These are phyloP conservation scores for Melipona beecheii DNA, from an alignment of 2,888 invertebrate genomes.

Conservation along the genomic window DNA sequence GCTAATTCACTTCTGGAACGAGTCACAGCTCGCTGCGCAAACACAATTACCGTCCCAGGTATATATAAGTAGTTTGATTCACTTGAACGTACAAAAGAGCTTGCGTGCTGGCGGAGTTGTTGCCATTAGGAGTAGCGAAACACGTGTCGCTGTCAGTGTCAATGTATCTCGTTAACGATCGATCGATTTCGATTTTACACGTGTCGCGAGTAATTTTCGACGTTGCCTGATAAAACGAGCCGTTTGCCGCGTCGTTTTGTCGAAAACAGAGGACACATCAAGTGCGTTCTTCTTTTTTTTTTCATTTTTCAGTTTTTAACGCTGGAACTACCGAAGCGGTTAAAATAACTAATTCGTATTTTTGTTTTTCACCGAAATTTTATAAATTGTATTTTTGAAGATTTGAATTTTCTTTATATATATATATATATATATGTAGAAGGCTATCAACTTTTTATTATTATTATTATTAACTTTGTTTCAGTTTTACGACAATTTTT, in stretches of 20 bases:
- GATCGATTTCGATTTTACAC: not conserved
- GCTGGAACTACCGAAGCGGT: too few species aligned
- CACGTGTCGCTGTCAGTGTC: constrained; percentile 8
- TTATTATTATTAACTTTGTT: too few species aligned
- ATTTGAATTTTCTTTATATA: too few species aligned
- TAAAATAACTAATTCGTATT: too few species aligned
- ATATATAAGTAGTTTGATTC: constrained; percentile 24
- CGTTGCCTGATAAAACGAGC: not conserved
- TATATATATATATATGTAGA: too few species aligned
- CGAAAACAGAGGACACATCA: not conserved
- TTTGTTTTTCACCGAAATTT: too few species aligned
- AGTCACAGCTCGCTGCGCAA: constrained; percentile 34
- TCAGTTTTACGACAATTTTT: too few species aligned
- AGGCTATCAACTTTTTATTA: too few species aligned
- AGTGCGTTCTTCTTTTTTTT: too few species aligned
- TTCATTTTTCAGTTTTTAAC: too few species aligned
- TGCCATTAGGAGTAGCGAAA: not conserved
- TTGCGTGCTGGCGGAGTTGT: constrained; percentile 12
- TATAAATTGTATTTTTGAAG: too few species aligned
- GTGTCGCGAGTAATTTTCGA: not conserved
- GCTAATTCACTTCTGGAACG: constrained; percentile 44
- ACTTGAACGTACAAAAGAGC: constrained; percentile 10
- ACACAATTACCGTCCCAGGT: constrained; percentile 43
- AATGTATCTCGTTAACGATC: constrained; percentile 11
- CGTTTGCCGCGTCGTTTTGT: not conserved